Conservation (phyloP, 2,888 invertebrate genomes). For the Drosophila gaucha region DNA sequence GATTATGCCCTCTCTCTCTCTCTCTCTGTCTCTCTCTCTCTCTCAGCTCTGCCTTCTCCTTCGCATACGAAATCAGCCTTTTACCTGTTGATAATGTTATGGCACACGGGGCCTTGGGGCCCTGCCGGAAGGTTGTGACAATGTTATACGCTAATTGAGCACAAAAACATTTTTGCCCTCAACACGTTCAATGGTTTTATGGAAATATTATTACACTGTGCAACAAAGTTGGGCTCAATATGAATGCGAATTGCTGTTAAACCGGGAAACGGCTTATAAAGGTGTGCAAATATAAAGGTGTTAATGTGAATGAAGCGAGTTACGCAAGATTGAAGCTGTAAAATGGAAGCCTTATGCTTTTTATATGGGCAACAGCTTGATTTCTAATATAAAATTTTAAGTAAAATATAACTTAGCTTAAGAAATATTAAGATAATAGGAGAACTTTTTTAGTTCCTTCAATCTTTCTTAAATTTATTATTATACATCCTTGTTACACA, state of each 20-base stretch:
- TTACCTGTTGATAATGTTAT: conserved; percentile 74
- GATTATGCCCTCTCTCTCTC: conserved; percentile 44
- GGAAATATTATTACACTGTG: conserved; percentile 52
- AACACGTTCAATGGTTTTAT: conserved; percentile 52
- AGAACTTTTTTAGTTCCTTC: too few species aligned
- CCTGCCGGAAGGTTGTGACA: conserved; percentile 71
- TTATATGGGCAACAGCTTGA: not conserved
- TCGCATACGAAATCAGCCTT: conserved; percentile 71
- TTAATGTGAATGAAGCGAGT: not conserved
- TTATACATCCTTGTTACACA: conserved; percentile 28
- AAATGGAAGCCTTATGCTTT: not conserved
- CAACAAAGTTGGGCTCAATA: conserved; percentile 18
- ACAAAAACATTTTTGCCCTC: conserved; percentile 65
- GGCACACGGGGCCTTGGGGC: conserved; percentile 17
- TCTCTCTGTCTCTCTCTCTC: not conserved
- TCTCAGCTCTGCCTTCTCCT: conserved; percentile 11
- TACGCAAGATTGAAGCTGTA: too few species aligned
- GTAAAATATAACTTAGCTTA: not conserved
- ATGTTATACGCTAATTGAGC: conserved; percentile 81
- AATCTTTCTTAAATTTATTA: too few species aligned
- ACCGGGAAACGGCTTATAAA: not conserved
- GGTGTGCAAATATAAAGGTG: not conserved
- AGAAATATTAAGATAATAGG: too few species aligned
- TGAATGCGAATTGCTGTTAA: not conserved
- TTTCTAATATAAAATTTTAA: not conserved